phyloP scores from a whole-genome alignment of 2,888 invertebrate species.

The Calameuta pallipes region DNA sequence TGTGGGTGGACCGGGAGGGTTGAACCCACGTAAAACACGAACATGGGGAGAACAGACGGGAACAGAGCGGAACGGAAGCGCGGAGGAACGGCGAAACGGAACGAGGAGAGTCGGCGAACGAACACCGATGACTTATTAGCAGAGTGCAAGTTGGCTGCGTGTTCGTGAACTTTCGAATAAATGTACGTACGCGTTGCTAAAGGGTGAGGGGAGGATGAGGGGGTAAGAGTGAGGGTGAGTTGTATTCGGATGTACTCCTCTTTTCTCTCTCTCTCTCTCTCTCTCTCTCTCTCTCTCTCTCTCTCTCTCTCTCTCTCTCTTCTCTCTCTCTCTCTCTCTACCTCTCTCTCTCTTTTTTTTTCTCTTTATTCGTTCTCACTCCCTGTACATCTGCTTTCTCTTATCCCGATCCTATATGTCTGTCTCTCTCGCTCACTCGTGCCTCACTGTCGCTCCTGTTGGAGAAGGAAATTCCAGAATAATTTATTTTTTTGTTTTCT shows the following conservation, averaged over 20 bases:
- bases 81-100: slow-evolving; percentile 11
- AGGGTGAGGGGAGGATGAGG: not conserved
- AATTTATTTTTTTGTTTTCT: slow-evolving; percentile 3
- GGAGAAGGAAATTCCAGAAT: not conserved
- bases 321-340: slow-evolving; percentile 14
- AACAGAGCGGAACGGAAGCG: slow-evolving; percentile 16
- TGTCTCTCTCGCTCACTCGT: slow-evolving; percentile 5
- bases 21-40: slow-evolving; percentile 24
- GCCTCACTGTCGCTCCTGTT: slow-evolving; percentile 1
- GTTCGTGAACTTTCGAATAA: slow-evolving; percentile 44
- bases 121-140: slow-evolving; percentile 48
- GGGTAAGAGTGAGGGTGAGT: slow-evolving; percentile 7
- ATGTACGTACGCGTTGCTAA: slow-evolving; percentile 33
- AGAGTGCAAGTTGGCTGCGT: slow-evolving; percentile 39
- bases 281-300: slow-evolving; percentile 3
- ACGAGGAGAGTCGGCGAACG: slow-evolving; percentile 29
- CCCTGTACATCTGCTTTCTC: not conserved
- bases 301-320: slow-evolving; percentile 1
- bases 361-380: slow-evolving; percentile 1
- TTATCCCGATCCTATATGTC: not conserved
- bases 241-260: slow-evolving; percentile 32
- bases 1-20: slow-evolving; percentile 20
- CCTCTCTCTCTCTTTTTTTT: no score
- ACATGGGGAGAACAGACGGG: slow-evolving; percentile 21
- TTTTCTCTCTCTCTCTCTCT: slow-evolving; percentile 4